Evolutionary conservation across 2,113 vertebrate genomes (phyloP).

Genomic region (Ifrita kowaldi): DNA sequence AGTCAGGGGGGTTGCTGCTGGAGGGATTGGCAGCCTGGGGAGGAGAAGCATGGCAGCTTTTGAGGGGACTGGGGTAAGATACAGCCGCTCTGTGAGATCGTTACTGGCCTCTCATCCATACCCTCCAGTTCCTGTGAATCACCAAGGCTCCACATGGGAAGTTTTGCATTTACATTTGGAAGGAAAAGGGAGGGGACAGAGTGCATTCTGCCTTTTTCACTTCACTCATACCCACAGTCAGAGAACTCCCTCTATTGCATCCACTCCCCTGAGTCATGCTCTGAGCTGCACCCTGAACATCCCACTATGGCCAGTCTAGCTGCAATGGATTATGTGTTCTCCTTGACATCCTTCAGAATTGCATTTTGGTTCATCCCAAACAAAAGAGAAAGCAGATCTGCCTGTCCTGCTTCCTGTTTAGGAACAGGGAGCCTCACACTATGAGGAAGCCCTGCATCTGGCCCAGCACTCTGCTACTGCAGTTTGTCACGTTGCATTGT

Average conservation of each 20-base stretch:
- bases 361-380: neutral
- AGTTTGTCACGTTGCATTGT: neutral
- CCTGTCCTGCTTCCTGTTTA: neutral
- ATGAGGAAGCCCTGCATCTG: neutral
- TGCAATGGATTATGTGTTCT: neutral
- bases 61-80: neutral
- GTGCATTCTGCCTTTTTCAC: neutral
- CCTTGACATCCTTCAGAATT: neutral
- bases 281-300: fast-evolving
- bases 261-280: neutral
- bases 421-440: neutral
- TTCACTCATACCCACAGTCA: neutral
- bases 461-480: neutral
- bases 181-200: neutral
- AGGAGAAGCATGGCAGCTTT: neutral
- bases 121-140: neutral
- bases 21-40: neutral
- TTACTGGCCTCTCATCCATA: neutral
- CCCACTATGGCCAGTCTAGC: neutral
- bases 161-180: neutral
- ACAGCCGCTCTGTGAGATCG: neutral
- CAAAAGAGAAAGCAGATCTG: neutral
- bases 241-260: neutral
- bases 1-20: fast-evolving
- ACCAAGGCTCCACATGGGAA: neutral